These are phyloP conservation scores for Bubalus kerabau DNA, from an alignment of 2,113 vertebrate species.

Conservation along the genomic window DNA sequence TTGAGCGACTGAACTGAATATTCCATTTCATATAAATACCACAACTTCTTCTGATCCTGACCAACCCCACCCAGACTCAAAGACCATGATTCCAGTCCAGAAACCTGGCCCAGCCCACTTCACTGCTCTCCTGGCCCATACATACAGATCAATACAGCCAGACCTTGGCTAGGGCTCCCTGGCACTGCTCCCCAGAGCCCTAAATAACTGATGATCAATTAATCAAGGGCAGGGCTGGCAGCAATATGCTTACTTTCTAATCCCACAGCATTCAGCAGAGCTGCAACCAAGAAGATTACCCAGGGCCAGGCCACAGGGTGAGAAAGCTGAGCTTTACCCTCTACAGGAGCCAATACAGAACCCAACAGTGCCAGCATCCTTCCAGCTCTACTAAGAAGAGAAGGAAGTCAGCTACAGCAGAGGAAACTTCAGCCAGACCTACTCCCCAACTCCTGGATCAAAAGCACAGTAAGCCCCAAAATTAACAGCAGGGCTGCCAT, in stretches of 20 bases:
- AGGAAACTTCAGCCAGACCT: background rate
- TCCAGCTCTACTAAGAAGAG: background rate
- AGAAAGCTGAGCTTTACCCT: background rate
- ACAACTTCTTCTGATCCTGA: background rate
- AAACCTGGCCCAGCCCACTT: background rate
- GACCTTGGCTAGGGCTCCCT: background rate
- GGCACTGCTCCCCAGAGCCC: background rate
- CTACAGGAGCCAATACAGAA: background rate
- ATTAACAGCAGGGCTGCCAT: background rate
- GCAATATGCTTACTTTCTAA: background rate
- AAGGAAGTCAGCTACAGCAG: background rate
- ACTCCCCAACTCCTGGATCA: background rate
- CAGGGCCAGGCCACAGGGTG: background rate
- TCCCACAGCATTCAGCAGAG: background rate
- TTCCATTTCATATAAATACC: background rate
- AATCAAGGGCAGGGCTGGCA: background rate
- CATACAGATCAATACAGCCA: background rate
- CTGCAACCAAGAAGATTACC: background rate
- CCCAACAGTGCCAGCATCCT: background rate
- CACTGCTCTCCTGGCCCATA: background rate
- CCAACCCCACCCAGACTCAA: background rate
- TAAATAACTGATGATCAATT: background rate
- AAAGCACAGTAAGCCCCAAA: background rate
- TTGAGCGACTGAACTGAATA: background rate
- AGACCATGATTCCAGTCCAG: background rate